Conservation (phyloP, 2,888 invertebrate genomes). For the Leptinotarsa juncta region DNA sequence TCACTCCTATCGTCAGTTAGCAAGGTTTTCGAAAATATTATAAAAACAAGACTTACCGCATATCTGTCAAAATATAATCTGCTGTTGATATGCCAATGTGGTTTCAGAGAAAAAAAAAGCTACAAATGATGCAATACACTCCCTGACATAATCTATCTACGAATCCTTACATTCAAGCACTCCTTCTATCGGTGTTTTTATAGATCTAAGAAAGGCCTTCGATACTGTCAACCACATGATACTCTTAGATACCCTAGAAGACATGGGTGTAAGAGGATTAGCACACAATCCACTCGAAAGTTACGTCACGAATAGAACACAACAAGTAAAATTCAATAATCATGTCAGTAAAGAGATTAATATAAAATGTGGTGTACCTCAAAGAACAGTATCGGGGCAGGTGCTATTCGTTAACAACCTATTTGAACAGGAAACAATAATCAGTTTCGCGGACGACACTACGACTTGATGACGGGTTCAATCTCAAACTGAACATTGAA, state of each 20-base stretch:
- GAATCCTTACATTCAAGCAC: not conserved
- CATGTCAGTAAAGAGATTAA: not conserved
- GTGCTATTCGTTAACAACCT: not conserved
- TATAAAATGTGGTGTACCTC: not conserved
- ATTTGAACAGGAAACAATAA: not conserved
- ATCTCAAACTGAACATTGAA: no score
- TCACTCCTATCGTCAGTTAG: not conserved
- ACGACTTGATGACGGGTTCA: not conserved
- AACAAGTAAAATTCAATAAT: not conserved
- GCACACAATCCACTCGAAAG: not conserved
- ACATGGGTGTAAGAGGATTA: slow-evolving; percentile 2
- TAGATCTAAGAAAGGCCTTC: slow-evolving; percentile 27
- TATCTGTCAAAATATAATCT: not conserved
- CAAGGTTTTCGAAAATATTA: not conserved
- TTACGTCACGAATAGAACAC: slow-evolving; percentile 3
- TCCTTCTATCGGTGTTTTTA: slow-evolving; percentile 11
- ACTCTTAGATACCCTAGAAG: not conserved
- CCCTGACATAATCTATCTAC: not conserved
- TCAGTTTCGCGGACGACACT: not conserved
- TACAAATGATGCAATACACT: not conserved
- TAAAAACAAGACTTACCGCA: not conserved
- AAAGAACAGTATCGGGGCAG: not conserved
- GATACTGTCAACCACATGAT: slow-evolving; percentile 3
- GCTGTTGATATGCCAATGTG: not conserved
- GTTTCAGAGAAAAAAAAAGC: not conserved